Percentiles rank a stretch among this genome's conserved stretches.
Conservation (phyloP, 2,797 vertebrate genomes). For the Parotocinclus haroldoi region DNA sequence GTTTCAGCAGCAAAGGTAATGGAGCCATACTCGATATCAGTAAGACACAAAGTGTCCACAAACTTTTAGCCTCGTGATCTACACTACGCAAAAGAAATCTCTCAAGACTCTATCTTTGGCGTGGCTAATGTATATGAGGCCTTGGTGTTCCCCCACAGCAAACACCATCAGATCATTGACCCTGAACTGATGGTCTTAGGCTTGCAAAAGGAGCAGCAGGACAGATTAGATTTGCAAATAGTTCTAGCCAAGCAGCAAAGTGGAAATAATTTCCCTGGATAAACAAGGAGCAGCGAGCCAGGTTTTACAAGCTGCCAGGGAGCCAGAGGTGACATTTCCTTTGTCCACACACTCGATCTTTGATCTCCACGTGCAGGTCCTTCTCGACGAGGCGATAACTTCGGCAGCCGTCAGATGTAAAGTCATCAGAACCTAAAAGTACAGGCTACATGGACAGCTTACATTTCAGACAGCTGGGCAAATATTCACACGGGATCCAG, state of each 20-base stretch:
- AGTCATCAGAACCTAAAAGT: slow-evolving; percentile 35
- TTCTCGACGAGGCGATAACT: slow-evolving; percentile 63
- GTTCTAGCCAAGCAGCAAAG: slow-evolving; percentile 54
- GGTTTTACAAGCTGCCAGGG: slow-evolving; percentile 41
- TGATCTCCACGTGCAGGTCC: slow-evolving; percentile 59
- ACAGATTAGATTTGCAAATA: slow-evolving; percentile 51
- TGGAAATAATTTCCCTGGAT: slow-evolving; percentile 66
- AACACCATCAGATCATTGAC: not conserved
- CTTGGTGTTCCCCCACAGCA: not conserved
- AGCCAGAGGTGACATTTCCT: slow-evolving; percentile 43
- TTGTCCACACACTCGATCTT: slow-evolving; percentile 52
- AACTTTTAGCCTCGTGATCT: too few species aligned
- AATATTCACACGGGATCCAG: too few species aligned
- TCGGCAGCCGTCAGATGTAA: slow-evolving; percentile 56
- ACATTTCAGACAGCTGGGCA: too few species aligned
- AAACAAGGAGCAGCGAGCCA: slow-evolving; percentile 56
- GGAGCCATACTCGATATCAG: too few species aligned
- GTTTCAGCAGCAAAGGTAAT: too few species aligned
- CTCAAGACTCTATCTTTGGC: too few species aligned
- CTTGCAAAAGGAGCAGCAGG: slow-evolving; percentile 26
- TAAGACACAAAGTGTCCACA: too few species aligned
- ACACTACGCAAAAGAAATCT: too few species aligned
- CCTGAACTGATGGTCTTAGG: slow-evolving; percentile 9
- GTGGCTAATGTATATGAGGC: too few species aligned
- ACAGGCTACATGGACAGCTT: slow-evolving; percentile 4